phyloP scores from a whole-genome alignment of 2,797 vertebrate species.

The Pangasius larnaudii region DNA sequence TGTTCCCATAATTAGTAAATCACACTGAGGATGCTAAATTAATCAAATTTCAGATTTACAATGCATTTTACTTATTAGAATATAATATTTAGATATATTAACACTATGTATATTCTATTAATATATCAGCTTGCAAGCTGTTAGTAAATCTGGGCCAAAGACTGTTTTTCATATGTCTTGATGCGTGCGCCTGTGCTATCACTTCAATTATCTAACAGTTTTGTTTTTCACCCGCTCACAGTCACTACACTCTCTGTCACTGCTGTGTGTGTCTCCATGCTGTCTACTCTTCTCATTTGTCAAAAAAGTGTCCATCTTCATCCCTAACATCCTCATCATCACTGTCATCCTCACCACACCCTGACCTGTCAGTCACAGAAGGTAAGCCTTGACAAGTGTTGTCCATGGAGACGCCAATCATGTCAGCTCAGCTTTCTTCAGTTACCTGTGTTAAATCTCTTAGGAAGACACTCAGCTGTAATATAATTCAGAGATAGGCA shows the following conservation, averaged over 20 bases:
- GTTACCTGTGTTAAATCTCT: conserved; percentile 28
- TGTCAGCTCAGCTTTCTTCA: conserved; percentile 22
- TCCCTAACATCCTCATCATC: conserved; percentile 63
- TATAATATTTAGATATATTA: not conserved
- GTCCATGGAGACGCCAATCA: conserved; percentile 43
- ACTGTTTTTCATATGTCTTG: not conserved
- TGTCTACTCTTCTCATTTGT: conserved; percentile 39
- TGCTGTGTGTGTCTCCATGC: conserved; percentile 44
- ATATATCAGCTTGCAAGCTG: not conserved
- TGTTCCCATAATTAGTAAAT: not conserved
- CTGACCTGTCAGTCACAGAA: conserved; percentile 69
- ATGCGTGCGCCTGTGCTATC: conserved; percentile 42
- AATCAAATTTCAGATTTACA: not conserved
- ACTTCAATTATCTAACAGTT: conserved; percentile 38
- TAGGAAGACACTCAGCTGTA: conserved; percentile 15
- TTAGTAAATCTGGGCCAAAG: not conserved
- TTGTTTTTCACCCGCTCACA: conserved; percentile 10
- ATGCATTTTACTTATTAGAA: not conserved
- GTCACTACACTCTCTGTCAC: conserved; percentile 23
- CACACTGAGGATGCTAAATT: not conserved
- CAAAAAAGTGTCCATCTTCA: conserved; percentile 64
- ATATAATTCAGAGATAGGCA: conserved; percentile 21
- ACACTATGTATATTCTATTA: too few relatives aligned
- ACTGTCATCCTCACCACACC: conserved; percentile 68
- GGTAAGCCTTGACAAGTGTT: conserved; percentile 72